Base-by-base conservation (phyloP, 1,140 invertebrate species). In the Drosophila mauritiana region DNA sequence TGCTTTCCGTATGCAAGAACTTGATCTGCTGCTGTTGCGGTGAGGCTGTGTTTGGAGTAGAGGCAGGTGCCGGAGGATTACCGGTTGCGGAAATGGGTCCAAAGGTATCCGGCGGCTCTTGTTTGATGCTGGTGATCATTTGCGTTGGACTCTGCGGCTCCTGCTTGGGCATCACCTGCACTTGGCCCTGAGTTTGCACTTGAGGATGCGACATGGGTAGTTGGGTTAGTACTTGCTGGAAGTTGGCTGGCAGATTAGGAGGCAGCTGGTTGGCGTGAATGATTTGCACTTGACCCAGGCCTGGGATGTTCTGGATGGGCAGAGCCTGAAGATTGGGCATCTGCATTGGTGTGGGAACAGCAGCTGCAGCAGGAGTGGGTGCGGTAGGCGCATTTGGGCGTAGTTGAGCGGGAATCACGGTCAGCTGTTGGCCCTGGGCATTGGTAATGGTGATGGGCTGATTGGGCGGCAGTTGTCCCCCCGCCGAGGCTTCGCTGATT, bases 231-330 rank as follows among this genome's bases (percentile, higher is more conserved):
- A 91, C 72, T 46, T 91, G 88, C 52, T 91, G 84, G 15, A 91
- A 80, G 54, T 88, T 85, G 49, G 74, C 77, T 25, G 89, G 84
- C 51, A 91, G 43, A 56, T 82, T 80, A 0, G 70, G 55, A 6
- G 91, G 91, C 54, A 91, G 54, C 37, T 92, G 91, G 49, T 91
- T 86, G 10, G 91, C 91, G 37, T 92, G 91, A 27, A 92, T 92
- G 31, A 96, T 94, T 92, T 96, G 96, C 3, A 96, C 95, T 79
- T 96, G 96, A 25, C 96, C 96, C 13, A 97, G 80, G 6, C 96
- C 96, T 52, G 95, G 95, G 45, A 96, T 95, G 92, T 96, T 95
- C 83, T 96, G 95, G 12, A 95, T 93, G 0, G 94, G 94, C 67
- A 95, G 93, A 1, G 94, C 94, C 75, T 95, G 95, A 2, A 95